A percentile compares a stretch with the other conserved stretches of the same genome.
These are phyloP conservation scores for Brachyalestes nurse DNA, from an alignment of 2,797 vertebrate species.

Conservation along the genomic window DNA sequence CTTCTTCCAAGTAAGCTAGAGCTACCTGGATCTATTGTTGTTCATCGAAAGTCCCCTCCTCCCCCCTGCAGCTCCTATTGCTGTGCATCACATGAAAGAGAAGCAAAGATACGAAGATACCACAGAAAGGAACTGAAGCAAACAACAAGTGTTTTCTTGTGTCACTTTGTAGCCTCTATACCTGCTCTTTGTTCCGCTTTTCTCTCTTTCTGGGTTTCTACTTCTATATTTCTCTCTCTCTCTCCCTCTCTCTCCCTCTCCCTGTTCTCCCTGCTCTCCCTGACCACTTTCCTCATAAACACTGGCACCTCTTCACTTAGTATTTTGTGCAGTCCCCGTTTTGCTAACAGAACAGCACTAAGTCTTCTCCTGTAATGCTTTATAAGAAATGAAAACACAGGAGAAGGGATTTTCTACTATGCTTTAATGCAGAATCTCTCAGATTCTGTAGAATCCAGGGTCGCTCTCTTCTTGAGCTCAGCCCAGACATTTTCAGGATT, in stretches of 20 bases:
- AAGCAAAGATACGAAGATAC: neutral
- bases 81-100: neutral
- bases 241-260: conserved; percentile 7
- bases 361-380: too few relatives aligned
- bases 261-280: conserved; percentile 15
- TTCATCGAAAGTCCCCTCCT: too few relatives aligned
- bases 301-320: too few relatives aligned
- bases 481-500: too few relatives aligned
- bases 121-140: neutral
- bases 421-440: too few relatives aligned
- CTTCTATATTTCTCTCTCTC: neutral
- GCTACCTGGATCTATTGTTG: conserved; percentile 23
- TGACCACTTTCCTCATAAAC: conserved; percentile 40
- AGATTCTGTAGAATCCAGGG: too few relatives aligned
- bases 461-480: too few relatives aligned
- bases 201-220: neutral
- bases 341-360: too few relatives aligned
- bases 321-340: too few relatives aligned
- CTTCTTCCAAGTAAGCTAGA: neutral
- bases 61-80: neutral
- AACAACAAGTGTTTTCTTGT: neutral
- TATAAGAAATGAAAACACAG: too few relatives aligned
- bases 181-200: neutral
- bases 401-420: too few relatives aligned
- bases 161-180: neutral